Base-by-base conservation (phyloP, 1,140 invertebrate genomes). In the Aphaenogaster floridana region DNA sequence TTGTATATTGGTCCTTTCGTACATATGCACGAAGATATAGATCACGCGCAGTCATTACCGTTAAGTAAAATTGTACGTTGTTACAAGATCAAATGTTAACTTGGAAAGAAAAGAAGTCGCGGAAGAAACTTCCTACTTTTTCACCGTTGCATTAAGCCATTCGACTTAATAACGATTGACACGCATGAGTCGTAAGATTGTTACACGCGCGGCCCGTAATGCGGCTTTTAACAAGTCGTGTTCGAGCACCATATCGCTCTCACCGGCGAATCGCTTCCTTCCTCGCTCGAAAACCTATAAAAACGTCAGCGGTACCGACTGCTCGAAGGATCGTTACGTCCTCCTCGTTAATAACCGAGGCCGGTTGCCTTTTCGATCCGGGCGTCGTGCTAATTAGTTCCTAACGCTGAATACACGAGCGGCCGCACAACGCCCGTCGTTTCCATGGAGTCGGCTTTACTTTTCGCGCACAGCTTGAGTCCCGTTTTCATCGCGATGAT, bases 331-430 rank as follows among this genome's bases (percentile, higher is more conserved):
- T 92, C 91, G 88, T 92, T 91, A 92, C 84, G 87, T 89, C 76
- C 88, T 90, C 79, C 78, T 89, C 63, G 88, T 89, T 89, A 89
- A 89, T 89, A 89, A 89, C 78, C 87, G 76, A 64, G 66, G 74
- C 87, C 54, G 78, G 71, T 59, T 87, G 79, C 88, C 88, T 87
- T 89, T 92, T 89, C 87, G 90, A 92, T 92, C 84, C 54, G 69
- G 11, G 79, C 72, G 89, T 90, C 89, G 81, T 80, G 66, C 87
- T 91, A 92, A 93, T 93, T 93, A 93, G 91, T 92, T 92, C 91
- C 88, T 90, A 90, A 91, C 90, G 80, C 50, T 91, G 81, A 86
- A 90, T 88, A 83, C 28, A 28, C 86, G 83, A 72, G 34, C 57
- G 66, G 50, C 64, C 74, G 66, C 86, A 72, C 85, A 86, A 78